Evolutionary conservation across 2,797 vertebrate genomes (phyloP).

Genomic region (Oreonectes daqikongensis): DNA sequence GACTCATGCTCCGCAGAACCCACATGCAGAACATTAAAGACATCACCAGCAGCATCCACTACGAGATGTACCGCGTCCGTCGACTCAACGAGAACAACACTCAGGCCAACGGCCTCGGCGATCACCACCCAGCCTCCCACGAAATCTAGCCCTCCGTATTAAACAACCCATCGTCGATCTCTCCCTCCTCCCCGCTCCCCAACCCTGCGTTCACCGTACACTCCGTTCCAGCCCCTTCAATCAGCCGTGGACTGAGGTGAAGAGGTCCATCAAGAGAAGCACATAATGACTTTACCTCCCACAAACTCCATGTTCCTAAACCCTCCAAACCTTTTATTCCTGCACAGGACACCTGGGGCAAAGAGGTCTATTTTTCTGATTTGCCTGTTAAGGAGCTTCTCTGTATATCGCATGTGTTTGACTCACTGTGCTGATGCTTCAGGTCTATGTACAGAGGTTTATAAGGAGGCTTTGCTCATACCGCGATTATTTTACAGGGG

Average conservation of each 20-base stretch:
- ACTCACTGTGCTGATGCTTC: conserved; percentile 31
- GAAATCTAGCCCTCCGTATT: conserved; percentile 81
- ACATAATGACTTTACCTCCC: conserved; percentile 34
- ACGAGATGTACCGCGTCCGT: conserved; percentile 93
- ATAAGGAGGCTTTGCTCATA: conserved; percentile 3
- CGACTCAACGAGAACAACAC: conserved; percentile 89
- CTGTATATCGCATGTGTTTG: conserved; percentile 31
- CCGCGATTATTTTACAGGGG: conserved; percentile 24
- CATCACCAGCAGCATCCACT: conserved; percentile 98
- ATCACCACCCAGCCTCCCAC: conserved; percentile 84
- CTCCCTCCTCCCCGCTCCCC: conserved; percentile 25
- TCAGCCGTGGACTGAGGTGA: conserved; percentile 25
- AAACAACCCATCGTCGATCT: background rate
- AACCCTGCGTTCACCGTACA: conserved; percentile 8
- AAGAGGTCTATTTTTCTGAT: background rate
- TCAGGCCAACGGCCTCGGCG: conserved; percentile 82
- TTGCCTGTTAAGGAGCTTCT: conserved; percentile 18
- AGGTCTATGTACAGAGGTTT: conserved; percentile 15
- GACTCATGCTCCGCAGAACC: conserved; percentile 76
- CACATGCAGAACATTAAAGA: conserved; percentile 99
- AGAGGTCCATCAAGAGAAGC: conserved; percentile 26
- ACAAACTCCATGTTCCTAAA: conserved; percentile 21
- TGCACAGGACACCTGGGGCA: background rate
- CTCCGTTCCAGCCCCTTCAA: conserved; percentile 26
- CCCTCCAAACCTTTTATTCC: background rate